phyloP scores from a whole-genome alignment of 2,797 vertebrate species.

The Linurgus olivaceus region DNA sequence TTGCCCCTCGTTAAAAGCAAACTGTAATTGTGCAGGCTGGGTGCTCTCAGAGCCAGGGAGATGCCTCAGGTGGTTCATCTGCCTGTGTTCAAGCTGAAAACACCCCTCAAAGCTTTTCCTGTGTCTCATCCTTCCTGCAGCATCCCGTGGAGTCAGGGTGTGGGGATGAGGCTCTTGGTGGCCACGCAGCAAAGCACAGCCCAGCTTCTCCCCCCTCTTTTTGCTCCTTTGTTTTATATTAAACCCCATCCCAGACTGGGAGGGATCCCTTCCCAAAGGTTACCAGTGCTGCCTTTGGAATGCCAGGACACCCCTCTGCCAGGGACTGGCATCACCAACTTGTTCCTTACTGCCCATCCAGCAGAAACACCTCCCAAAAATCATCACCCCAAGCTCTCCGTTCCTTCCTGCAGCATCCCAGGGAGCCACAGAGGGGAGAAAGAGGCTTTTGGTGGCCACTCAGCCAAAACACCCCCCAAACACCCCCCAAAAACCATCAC shows the following conservation, averaged over 20 bases:
- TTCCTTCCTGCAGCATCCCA: no score
- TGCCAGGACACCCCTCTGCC: no score
- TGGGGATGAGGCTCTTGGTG: not conserved
- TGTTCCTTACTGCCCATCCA: no score
- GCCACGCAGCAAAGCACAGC: not conserved
- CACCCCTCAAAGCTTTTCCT: not conserved
- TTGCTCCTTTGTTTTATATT: not conserved
- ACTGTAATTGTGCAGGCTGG: not conserved
- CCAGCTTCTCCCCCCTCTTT: not conserved
- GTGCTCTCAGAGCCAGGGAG: not conserved
- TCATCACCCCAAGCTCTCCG: no score
- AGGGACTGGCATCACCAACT: no score
- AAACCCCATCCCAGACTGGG: not conserved
- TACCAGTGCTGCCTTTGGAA: no score
- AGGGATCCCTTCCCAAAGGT: no score
- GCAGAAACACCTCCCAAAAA: no score
- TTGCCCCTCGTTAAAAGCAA: slow-evolving; percentile 45
- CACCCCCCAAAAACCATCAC: no score
- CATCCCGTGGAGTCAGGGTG: fast-evolving
- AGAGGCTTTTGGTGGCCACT: not conserved
- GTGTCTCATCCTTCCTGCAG: not conserved
- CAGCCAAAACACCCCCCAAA: not conserved
- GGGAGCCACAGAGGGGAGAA: not conserved
- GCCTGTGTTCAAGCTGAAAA: not conserved
- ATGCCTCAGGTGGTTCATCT: not conserved